A percentile compares a stretch with the other conserved stretches of the same genome.
phyloP scores from a whole-genome alignment of 2,888 invertebrate species.

The Epinotia brunnichana region DNA sequence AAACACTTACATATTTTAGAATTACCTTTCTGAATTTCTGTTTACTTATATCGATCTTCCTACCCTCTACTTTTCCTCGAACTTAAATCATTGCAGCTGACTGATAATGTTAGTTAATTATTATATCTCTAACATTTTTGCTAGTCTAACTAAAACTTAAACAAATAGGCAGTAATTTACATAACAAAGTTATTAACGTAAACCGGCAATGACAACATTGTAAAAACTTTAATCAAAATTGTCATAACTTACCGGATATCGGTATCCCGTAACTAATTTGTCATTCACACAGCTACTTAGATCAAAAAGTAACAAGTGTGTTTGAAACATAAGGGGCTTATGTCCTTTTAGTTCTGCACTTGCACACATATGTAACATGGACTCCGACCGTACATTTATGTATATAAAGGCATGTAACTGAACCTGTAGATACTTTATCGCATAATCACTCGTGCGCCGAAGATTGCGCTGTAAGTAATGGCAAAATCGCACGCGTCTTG shows the following conservation, averaged over 20 bases:
- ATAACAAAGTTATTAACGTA: neutral
- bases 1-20: no score
- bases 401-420: constrained; percentile 23
- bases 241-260: neutral
- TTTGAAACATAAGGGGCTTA: neutral
- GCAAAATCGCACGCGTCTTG: constrained; percentile 58
- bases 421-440: constrained; percentile 25
- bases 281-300: neutral
- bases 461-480: constrained; percentile 35
- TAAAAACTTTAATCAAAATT: constrained; percentile 8
- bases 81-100: constrained; percentile 6
- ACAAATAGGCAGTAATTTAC: no score
- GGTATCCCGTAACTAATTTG: neutral
- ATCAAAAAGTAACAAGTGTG: neutral
- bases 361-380: constrained; percentile 1
- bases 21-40: neutral
- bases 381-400: constrained; percentile 2
- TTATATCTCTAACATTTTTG: constrained; percentile 1
- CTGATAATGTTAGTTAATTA: constrained; percentile 11
- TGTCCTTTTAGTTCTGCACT: neutral
- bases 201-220: constrained; percentile 5
- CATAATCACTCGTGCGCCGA: constrained; percentile 31
- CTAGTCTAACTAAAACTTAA: no score
- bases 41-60: neutral
- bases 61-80: neutral